Conservation (phyloP, 2,113 vertebrate genomes). For the Phocoena sinus region DNA sequence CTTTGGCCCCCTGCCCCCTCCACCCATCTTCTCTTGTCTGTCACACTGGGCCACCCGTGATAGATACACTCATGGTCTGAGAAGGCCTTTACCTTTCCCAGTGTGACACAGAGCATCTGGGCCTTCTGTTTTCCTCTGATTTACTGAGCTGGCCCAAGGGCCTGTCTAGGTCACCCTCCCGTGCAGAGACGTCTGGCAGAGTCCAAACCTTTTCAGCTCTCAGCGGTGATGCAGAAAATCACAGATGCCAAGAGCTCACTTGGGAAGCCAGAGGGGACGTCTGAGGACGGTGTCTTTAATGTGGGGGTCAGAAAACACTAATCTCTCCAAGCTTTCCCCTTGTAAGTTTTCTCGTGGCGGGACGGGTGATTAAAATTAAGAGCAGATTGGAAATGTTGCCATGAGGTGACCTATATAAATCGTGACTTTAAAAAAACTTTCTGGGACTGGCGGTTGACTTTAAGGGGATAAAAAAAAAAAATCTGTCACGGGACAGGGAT, state of each 20-base stretch:
- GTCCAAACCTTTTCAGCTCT: neutral
- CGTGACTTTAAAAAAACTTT: neutral
- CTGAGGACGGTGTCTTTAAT: neutral
- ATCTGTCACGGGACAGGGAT: neutral
- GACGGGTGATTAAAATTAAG: neutral
- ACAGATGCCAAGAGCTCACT: neutral
- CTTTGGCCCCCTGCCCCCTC: too few species aligned
- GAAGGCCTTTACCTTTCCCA: neutral
- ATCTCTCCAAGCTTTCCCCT: neutral
- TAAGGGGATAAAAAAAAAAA: neutral
- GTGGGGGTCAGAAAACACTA: neutral
- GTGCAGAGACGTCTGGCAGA: neutral
- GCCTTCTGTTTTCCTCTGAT: neutral
- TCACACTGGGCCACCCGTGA: rapidly evolving
- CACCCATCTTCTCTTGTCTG: neutral
- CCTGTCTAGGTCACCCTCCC: neutral
- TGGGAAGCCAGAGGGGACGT: neutral
- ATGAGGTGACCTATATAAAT: neutral
- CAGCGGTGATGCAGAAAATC: neutral
- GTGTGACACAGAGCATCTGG: neutral
- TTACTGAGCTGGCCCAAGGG: neutral
- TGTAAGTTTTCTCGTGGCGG: neutral
- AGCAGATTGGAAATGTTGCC: neutral
- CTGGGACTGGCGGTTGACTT: neutral
- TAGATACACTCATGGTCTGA: neutral